Evolutionary conservation across 2,888 invertebrate genomes (phyloP), one percentile per base, ranked within the genome.

Genomic region (Antheraea yamamai): DNA sequence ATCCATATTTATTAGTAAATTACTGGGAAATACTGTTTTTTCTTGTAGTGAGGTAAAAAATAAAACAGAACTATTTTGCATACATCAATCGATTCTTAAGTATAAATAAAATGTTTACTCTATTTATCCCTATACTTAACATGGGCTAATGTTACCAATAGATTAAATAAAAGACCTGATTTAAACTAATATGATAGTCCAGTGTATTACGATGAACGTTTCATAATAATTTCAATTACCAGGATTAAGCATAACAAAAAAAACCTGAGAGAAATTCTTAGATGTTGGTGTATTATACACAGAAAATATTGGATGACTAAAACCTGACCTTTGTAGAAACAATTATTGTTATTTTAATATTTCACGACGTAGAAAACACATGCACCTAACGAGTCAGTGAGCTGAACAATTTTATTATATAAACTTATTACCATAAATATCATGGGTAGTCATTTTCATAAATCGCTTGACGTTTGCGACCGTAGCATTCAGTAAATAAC

Each of bases 401-500:
- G 8, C 23, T n/a, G 61, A 23, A 8, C 61, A 12, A 23, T 61
- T 12, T 23, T 55, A 55, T 55, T 55, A 20, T 55, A 55, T 18
- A 20, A 23, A 61, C 23, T 61, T 30, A 68, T 7, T 18, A 18
- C 30, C 30, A 68, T 14, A 64, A 30, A 70, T n/a, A 20, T n/a
- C 39, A 39, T 39, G 70, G 70, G 7, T 35, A 70, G 8, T 39
- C n/a, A 39, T 39, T 70, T 70, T 39, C 39, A 70, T 70, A 70
- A 70, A 70, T 70, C 20, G 39, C 70, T 16, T 70, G 39, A 18
- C 39, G n/a, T 66, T 75, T 68, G 26, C 64, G 79, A 85, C 84
- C 82, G 75, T 83, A 85, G 79, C 77, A 83, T 87, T 87, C 75
- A 85, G 86, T 81, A 82, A 84, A 85, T 79, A 81, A 23, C 12